These are phyloP conservation scores for Morone saxatilis DNA, from an alignment of 2,113 vertebrate genomes.

Conservation along the genomic window DNA sequence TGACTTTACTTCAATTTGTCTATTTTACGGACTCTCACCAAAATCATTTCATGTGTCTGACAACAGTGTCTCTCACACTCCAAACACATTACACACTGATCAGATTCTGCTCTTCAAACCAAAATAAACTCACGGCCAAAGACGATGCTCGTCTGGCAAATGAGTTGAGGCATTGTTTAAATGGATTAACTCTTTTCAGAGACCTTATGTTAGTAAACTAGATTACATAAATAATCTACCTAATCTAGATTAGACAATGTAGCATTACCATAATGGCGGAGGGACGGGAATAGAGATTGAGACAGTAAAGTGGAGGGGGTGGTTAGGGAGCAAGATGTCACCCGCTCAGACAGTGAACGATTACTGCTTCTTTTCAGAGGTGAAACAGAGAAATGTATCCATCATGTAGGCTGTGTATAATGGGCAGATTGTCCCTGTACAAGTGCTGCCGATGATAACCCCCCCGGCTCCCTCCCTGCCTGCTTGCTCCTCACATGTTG, in stretches of 20 bases:
- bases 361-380: conserved; percentile 56
- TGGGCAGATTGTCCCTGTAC: conserved; percentile 56
- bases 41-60: conserved; percentile 41
- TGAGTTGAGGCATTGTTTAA: conserved; percentile 48
- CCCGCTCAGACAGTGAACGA: conserved; percentile 54
- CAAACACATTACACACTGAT: conserved; percentile 51
- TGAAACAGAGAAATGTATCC: conserved; percentile 49
- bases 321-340: conserved; percentile 53
- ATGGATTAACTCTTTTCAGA: conserved; percentile 58
- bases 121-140: conserved; percentile 46
- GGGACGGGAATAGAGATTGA: conserved; percentile 5
- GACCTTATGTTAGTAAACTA: conserved; percentile 69
- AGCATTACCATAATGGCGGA: conserved; percentile 51
- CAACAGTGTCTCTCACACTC: conserved; percentile 43
- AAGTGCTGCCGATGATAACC: conserved; percentile 25
- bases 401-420: conserved; percentile 57
- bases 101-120: conserved; percentile 48
- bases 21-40: neutral
- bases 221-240: conserved; percentile 73
- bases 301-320: neutral
- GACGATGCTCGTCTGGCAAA: conserved; percentile 29
- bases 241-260: conserved; percentile 76
- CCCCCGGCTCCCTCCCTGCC: conserved; percentile 24
- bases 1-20: conserved; percentile 27
- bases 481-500: conserved; percentile 62